These are phyloP conservation scores for Chiloscyllium plagiosum DNA, from an alignment of 2,113 vertebrate species.

Conservation along the genomic window DNA sequence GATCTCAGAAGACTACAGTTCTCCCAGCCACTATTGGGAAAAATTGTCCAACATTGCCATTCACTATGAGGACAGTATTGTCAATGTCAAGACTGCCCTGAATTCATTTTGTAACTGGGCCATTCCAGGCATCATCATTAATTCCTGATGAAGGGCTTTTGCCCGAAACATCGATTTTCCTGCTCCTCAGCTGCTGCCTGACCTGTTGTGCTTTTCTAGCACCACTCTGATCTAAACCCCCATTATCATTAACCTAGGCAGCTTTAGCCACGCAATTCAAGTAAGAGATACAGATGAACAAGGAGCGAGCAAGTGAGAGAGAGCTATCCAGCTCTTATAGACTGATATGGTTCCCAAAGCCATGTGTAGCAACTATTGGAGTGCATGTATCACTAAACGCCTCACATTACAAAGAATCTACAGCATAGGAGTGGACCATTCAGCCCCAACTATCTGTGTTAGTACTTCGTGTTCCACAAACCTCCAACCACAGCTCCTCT, in stretches of 20 bases:
- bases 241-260: background rate
- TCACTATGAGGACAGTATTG: background rate
- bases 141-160: too few relatives aligned
- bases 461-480: background rate
- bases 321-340: background rate
- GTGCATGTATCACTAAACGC: background rate
- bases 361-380: background rate
- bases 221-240: too few relatives aligned
- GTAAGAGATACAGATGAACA: background rate
- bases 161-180: too few relatives aligned
- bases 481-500: background rate
- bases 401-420: background rate
- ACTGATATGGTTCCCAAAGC: background rate
- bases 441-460: background rate
- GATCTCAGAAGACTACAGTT: background rate
- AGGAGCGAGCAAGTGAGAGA: background rate
- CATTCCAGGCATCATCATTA: too few relatives aligned
- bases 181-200: too few relatives aligned
- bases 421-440: background rate
- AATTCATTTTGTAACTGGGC: background rate
- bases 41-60: background rate
- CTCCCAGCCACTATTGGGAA: background rate
- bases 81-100: background rate
- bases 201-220: too few relatives aligned
- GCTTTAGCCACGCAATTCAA: background rate